These are phyloP conservation scores for Drosophila borealis DNA, from an alignment of 2,888 invertebrate species.

Conservation along the genomic window DNA sequence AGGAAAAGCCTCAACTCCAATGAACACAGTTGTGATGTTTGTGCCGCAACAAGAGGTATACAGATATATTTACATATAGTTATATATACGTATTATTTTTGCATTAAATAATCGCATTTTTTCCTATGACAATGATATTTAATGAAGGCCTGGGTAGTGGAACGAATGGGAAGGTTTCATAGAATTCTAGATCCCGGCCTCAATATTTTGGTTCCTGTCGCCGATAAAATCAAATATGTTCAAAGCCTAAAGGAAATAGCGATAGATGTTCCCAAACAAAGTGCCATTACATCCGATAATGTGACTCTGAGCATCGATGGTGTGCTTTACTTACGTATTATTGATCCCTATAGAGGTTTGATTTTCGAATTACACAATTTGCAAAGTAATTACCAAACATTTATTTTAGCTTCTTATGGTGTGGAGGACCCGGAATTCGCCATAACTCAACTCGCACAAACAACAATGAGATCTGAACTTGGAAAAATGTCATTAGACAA, in stretches of 20 bases:
- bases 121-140: conserved; percentile 45
- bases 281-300: conserved; percentile 99
- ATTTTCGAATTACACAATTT: not conserved
- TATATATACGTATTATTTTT: not conserved
- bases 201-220: conserved; percentile 95
- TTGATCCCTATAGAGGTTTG: conserved; percentile 94
- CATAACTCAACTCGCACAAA: conserved; percentile 99
- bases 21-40: conserved; percentile 97
- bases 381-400: not conserved
- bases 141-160: conserved; percentile 95
- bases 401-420: conserved; percentile 92
- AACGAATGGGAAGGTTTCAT: conserved; percentile 98
- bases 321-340: conserved; percentile 96
- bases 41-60: conserved; percentile 99
- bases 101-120: conserved; percentile 46
- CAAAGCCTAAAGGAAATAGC: conserved; percentile 99
- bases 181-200: conserved; percentile 97
- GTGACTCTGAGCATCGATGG: conserved; percentile 98
- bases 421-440: conserved; percentile 99
- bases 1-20: conserved; percentile 87
- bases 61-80: not conserved
- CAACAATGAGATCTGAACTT: conserved; percentile 99
- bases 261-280: conserved; percentile 99
- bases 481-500: conserved; percentile 99
- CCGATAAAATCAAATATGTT: conserved; percentile 98